Conservation (phyloP, 1,140 invertebrate species). For the Drosophila fuyamai region DNA sequence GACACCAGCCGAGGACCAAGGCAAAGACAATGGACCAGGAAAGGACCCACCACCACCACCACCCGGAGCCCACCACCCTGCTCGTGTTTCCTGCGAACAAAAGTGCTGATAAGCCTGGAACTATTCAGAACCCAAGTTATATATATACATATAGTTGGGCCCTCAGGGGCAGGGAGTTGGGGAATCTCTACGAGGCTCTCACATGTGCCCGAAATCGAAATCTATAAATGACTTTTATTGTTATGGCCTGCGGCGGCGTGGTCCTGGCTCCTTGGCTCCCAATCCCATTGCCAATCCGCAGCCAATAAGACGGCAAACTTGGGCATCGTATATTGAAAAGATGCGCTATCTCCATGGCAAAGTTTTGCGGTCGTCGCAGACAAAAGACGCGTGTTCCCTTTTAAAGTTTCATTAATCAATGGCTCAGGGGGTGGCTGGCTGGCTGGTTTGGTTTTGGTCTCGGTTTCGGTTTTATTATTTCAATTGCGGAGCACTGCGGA, state of each 20-base stretch:
- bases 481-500: slow-evolving; percentile 53
- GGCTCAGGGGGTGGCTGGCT: slow-evolving; percentile 4
- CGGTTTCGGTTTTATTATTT: slow-evolving; percentile 71
- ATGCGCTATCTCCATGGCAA: slow-evolving; percentile 55
- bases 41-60: not conserved
- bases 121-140: slow-evolving; percentile 69
- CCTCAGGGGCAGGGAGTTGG: slow-evolving; percentile 1
- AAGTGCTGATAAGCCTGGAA: slow-evolving; percentile 79
- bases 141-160: not conserved
- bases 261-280: slow-evolving; percentile 5
- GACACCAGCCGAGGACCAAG: slow-evolving; percentile 58
- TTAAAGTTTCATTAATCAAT: slow-evolving; percentile 82
- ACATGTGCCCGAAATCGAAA: slow-evolving; percentile 75
- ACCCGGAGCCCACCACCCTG: not conserved
- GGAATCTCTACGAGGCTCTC: not conserved
- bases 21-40: slow-evolving; percentile 30
- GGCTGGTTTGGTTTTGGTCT: not conserved
- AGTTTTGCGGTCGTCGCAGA: slow-evolving; percentile 58
- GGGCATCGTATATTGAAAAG: slow-evolving; percentile 48
- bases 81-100: slow-evolving; percentile 48
- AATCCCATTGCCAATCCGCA: slow-evolving; percentile 20
- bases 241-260: slow-evolving; percentile 69
- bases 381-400: slow-evolving; percentile 69
- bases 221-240: slow-evolving; percentile 83
- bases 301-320: slow-evolving; percentile 44